Evolutionary conservation across 2,113 vertebrate genomes (phyloP).

Genomic region (Neolamprologus falcicula): DNA sequence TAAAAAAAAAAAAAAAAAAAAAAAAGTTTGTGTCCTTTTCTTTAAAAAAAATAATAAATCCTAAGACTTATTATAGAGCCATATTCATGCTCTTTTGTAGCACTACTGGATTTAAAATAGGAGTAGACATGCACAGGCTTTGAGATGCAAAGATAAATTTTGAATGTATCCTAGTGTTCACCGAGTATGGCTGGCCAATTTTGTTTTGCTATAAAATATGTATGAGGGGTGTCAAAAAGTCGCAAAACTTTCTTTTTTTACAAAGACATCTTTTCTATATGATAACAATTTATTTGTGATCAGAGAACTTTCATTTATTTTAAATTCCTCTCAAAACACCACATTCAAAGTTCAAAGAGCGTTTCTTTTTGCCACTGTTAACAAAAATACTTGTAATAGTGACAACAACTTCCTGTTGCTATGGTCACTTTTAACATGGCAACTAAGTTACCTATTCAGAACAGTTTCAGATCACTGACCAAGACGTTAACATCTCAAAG

Average conservation of each 20-base stretch:
- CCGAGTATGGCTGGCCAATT: not conserved
- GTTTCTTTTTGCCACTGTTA: not conserved
- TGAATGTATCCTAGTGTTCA: not conserved
- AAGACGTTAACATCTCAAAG: not conserved
- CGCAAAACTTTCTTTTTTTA: not conserved
- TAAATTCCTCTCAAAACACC: not conserved
- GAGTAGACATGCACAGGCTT: not conserved
- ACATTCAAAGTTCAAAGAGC: not conserved
- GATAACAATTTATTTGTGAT: not conserved
- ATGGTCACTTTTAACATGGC: constrained; percentile 11
- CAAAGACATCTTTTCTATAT: not conserved
- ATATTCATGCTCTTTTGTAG: not conserved
- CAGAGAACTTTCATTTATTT: not conserved
- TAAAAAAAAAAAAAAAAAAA: not conserved
- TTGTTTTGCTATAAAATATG: not conserved
- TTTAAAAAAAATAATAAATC: not conserved
- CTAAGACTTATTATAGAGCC: not conserved
- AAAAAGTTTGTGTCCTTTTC: not conserved
- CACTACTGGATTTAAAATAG: not conserved
- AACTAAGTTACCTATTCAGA: constrained; percentile 18
- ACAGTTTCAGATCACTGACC: not conserved
- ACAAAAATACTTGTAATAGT: not conserved
- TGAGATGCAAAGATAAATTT: not conserved
- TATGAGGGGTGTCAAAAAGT: not conserved
- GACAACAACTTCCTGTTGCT: not conserved